Percentiles rank a stretch among this genome's conserved stretches.
Conservation (phyloP, 2,888 invertebrate species). For the Drosophila kambysellisi region DNA sequence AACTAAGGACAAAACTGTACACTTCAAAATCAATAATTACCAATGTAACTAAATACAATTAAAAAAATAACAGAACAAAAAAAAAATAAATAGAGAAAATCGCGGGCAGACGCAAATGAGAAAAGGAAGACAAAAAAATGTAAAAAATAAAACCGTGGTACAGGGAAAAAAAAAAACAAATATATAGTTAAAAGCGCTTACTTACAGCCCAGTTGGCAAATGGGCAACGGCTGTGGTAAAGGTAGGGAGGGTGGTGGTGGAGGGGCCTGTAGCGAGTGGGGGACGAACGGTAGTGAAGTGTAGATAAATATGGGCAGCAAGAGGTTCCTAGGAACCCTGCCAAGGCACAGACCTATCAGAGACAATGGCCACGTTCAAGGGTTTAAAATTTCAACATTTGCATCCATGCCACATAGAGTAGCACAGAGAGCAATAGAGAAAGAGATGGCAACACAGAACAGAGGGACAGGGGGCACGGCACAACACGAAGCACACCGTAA, state of each 20-base stretch:
- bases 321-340: slow-evolving; percentile 16
- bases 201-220: slow-evolving; percentile 79
- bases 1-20: slow-evolving; percentile 3
- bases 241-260: not conserved
- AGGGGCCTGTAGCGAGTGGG: not conserved
- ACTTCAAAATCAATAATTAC: slow-evolving; percentile 70
- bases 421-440: not conserved
- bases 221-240: slow-evolving; percentile 54
- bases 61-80: slow-evolving; percentile 43
- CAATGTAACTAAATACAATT: slow-evolving; percentile 76
- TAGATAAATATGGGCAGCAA: slow-evolving; percentile 46
- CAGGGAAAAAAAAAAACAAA: slow-evolving; percentile 30
- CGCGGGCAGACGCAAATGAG: slow-evolving; percentile 64
- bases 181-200: slow-evolving; percentile 69
- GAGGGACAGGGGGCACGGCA: not conserved
- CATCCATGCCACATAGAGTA: slow-evolving; percentile 51
- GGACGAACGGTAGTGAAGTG: slow-evolving; percentile 9
- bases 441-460: not conserved
- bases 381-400: slow-evolving; percentile 81
- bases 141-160: slow-evolving; percentile 23
- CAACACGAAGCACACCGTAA: slow-evolving; percentile 52
- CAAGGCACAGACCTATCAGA: slow-evolving; percentile 59
- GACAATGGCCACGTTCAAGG: slow-evolving; percentile 80
- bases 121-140: slow-evolving; percentile 45
- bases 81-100: slow-evolving; percentile 42